Evolutionary conservation across 2,797 vertebrate genomes (phyloP).

Genomic region (Chloroceryle amazona): DNA sequence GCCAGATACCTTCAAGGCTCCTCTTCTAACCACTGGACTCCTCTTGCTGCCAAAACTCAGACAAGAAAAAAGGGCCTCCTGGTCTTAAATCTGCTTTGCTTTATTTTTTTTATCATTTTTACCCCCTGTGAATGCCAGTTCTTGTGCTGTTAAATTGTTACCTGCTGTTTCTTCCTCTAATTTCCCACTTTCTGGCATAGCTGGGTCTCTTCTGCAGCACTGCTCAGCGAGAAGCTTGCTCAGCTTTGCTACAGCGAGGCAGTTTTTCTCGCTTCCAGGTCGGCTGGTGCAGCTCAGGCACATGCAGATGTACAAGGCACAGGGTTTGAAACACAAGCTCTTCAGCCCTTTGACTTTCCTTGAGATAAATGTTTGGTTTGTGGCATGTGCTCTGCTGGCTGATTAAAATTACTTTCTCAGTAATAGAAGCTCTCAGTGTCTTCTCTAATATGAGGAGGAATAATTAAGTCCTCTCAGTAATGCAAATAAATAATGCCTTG

Average conservation of each 20-base stretch:
- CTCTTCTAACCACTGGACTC: not conserved
- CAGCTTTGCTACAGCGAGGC: not conserved
- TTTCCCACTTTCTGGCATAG: not conserved
- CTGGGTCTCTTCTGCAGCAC: not conserved
- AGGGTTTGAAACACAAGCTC: not conserved
- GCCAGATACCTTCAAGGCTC: not conserved
- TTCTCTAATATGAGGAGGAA: conserved; percentile 27
- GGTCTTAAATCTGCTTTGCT: not conserved
- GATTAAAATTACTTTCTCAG: not conserved
- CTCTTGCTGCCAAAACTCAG: not conserved
- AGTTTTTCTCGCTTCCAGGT: fast-evolving
- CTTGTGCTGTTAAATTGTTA: not conserved
- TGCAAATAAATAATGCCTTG: conserved; percentile 38
- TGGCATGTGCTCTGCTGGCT: not conserved
- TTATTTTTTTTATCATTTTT: not conserved
- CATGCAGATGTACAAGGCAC: fast-evolving
- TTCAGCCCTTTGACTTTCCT: not conserved
- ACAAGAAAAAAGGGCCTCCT: not conserved
- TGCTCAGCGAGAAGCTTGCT: not conserved
- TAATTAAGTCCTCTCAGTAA: conserved; percentile 49
- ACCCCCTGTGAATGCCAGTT: not conserved
- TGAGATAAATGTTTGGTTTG: not conserved
- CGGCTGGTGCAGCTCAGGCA: not conserved
- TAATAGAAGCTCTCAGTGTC: not conserved
- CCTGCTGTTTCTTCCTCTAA: not conserved